phyloP scores from a whole-genome alignment of 2,888 invertebrate genomes.

The Hetaerina titia region DNA sequence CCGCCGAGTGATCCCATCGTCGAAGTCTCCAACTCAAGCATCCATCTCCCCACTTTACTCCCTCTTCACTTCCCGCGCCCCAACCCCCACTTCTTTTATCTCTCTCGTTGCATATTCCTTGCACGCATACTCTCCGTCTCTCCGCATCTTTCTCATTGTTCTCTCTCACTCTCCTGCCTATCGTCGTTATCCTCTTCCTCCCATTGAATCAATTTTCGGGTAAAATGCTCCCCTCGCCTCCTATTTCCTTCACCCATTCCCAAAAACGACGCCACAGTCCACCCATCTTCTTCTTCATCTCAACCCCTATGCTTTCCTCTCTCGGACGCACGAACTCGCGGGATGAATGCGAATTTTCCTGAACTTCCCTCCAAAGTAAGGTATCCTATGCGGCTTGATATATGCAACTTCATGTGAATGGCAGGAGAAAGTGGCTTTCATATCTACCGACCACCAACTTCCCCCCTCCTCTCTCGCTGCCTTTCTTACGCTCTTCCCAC shows the following conservation, averaged over 20 bases:
- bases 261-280: neutral
- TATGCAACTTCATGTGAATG: neutral
- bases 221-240: neutral
- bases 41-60: neutral
- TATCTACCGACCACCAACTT: neutral
- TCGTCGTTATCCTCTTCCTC: slow-evolving; percentile 31
- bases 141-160: neutral
- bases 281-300: too few relatives aligned
- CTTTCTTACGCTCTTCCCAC: neutral
- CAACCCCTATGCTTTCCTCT: neutral
- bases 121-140: neutral
- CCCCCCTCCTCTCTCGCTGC: neutral
- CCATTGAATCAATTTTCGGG: slow-evolving; percentile 51
- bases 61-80: neutral
- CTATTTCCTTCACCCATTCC: neutral
- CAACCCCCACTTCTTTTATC: neutral
- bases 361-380: neutral
- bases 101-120: neutral
- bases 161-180: neutral
- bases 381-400: neutral
- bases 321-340: neutral
- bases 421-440: neutral
- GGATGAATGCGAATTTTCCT: slow-evolving; percentile 4
- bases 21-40: neutral
- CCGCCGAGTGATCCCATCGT: neutral